Conservation (phyloP, 2,797 vertebrate genomes). For the Alauda arvensis region DNA sequence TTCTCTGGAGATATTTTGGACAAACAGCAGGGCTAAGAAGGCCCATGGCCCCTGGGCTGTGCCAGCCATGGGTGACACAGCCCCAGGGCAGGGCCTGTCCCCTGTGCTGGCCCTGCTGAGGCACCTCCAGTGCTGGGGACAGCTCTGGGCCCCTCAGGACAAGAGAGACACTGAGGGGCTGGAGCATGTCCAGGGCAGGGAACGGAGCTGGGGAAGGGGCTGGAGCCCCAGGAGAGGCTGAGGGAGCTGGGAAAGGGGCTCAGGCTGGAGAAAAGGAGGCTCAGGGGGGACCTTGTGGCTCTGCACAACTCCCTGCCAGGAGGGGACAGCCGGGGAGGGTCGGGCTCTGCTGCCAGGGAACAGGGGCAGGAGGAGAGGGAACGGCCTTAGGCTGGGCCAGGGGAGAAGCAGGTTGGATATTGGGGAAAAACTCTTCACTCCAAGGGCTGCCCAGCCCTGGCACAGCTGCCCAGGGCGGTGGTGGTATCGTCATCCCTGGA, state of each 20-base stretch:
- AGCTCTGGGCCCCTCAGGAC: not conserved
- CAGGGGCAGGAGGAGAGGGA: not conserved
- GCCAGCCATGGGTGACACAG: not conserved
- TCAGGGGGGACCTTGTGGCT: not conserved
- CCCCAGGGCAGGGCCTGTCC: not conserved
- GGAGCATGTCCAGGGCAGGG: not conserved
- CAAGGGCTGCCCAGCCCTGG: not conserved
- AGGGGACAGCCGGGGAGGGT: not conserved
- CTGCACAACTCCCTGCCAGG: not conserved
- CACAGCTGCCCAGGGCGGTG: not conserved
- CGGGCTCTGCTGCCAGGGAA: not conserved
- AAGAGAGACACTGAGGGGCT: not conserved
- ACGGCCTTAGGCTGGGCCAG: rapidly evolving
- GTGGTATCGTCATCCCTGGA: rapidly evolving
- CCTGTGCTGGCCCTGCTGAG: not conserved
- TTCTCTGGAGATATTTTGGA: not conserved
- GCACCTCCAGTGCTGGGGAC: not conserved
- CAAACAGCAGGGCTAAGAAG: rapidly evolving
- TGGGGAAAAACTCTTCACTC: too few species aligned
- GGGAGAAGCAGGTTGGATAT: rapidly evolving
- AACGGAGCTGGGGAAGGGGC: not conserved
- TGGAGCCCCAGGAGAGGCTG: not conserved
- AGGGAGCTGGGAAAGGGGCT: not conserved
- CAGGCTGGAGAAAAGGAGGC: not conserved
- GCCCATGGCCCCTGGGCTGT: not conserved